Evolutionary conservation across 2,113 vertebrate species (phyloP), one percentile per base, ranked within the genome.

Genomic region (Oncorhynchus tshawytscha): DNA sequence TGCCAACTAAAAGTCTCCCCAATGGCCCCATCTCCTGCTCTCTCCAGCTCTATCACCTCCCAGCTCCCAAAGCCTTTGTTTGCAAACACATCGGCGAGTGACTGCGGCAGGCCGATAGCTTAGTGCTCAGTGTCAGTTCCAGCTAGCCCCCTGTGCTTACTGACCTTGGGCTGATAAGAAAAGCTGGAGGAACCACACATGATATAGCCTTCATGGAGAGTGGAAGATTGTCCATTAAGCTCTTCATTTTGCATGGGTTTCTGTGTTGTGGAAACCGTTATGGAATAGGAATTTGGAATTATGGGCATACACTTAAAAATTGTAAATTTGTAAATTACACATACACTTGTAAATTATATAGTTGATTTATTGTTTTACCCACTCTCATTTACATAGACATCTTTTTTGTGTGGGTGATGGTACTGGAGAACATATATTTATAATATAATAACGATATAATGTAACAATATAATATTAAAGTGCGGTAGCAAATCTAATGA

Each of bases 91-190:
- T 79, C 78, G 67, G 76, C 69, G 69, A 57, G 71, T 76, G 71
- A 80, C 85, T 87, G 84, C 70, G 75, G 27, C 72, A 67, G 75
- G 64, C 84, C 73, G 83, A 88, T 87, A 85, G 79, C 71, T 72
- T 24, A 75, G 67, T 70, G n/a, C 51, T 18, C 31, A 57, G 57
- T 54, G 18, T 3, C 51, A 54, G 16, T 18, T 54, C 51, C 2
- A 71, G 64, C 73, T 72, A 45, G 48, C 71, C 72, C 71, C 68
- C 29, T 1, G 70, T 70, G 79, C 78, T 79, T 49, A 67, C 64
- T 82, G 66, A 74, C 57, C 65, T 73, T 49, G 71, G 59, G 75
- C 45, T 72, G 45, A 70, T 25, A 74, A 71, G 66, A 79, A 71
- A 78, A 22, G 51, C 34, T 48, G 18, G 54, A 48, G 24, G 34